Evolutionary conservation across 2,797 vertebrate species (phyloP), one percentile per base, ranked within the genome.

Genomic region (Pristis pectinata): DNA sequence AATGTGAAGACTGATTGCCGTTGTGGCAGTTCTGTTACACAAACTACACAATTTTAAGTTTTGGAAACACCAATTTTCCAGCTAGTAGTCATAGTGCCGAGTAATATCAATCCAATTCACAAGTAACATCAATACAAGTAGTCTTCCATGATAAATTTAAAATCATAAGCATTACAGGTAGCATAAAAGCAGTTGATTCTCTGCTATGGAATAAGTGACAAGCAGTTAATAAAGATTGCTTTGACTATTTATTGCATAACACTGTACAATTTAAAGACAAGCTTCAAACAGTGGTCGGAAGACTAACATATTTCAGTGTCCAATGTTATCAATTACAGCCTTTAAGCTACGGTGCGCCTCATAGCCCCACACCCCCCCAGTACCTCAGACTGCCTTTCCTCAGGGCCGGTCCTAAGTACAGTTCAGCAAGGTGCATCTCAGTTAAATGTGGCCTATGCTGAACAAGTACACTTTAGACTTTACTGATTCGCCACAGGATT

Each of bases 231-330:
- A 74, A 74, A 30, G 3, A 30, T 74, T 74, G 27, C 44, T 93
- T 30, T 1, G 64, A 70, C 41, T 30, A 41, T 74, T 49, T 94
- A 94, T 94, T 94, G 41, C 67, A 94, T 41, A 41, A 37, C 61
- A 72, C 24, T 94, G 64, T n/a, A 94, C 70, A 94, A 44, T 76
- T 72, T 93, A 93, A 70, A 49, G 41, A 49, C 22, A 93, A 49
- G 41, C 41, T 70, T 44, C 15, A 74, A 94, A 24, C 44, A 91
- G 24, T 67, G 59, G 61, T 61, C 34, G 30, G n/a, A 91, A 91
- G 37, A 24, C 56, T 34, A 44, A 93, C 24, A 93, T 13, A 93
- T 56, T 94, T 94, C 85, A 89, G 70, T 74, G 11, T 72, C 41
- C 37, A 93, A 93, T 93, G 70, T 30, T 72, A 74, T 53, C 15